Evolutionary conservation across 2,797 vertebrate genomes (phyloP), one percentile per base, ranked within the genome.

Genomic region (Lepilemur septentrionalis): DNA sequence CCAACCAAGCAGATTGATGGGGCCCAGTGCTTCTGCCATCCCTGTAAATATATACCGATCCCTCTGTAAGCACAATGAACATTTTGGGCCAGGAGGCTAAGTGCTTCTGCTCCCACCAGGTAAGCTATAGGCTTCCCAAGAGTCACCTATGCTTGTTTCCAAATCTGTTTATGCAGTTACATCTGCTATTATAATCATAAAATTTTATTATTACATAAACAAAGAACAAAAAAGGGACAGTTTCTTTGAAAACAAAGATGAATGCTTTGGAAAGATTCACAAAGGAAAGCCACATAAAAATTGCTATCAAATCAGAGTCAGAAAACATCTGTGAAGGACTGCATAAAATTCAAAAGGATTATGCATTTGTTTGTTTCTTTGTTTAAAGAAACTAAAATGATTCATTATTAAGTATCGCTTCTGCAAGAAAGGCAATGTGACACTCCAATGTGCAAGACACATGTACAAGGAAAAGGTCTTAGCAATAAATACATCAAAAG

Each of bases 351-450:
- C 65, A 57, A 75, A 83, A 94, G 17, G 41, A 78, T 57, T 63
- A 43, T 48, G 41, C 25, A 65, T 59, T 83, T 73, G 38, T 89
- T 87, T 76, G 38, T 89, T 87, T 75, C 76, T 75, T 84, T 81
- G 41, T 50, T 79, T 83, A 79, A 88, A 94, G 32, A 94, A 86
- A 73, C 50, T 23, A 73, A 89, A 82, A 87, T 5, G 32, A 89
- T 20, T 20, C 9, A 52, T 23, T 48, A 0, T 70, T 70, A 80
- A 79, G 43, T 92, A 90, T 1, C 50, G 38, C 57, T 88, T 92
- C 10, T 50, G 3, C 23, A 83, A 55, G 38, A 86, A 93, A 95
- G 61, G 91, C 23, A 48, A 83, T 7, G 4, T 63, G 28, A 61
- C 25, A 28, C 32, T n/a, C 85, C 32, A 63, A n/a, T 23, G 57